These are phyloP conservation scores for Harlomillsia oculata DNA, from an alignment of 1,140 invertebrate genomes.

Conservation along the genomic window DNA sequence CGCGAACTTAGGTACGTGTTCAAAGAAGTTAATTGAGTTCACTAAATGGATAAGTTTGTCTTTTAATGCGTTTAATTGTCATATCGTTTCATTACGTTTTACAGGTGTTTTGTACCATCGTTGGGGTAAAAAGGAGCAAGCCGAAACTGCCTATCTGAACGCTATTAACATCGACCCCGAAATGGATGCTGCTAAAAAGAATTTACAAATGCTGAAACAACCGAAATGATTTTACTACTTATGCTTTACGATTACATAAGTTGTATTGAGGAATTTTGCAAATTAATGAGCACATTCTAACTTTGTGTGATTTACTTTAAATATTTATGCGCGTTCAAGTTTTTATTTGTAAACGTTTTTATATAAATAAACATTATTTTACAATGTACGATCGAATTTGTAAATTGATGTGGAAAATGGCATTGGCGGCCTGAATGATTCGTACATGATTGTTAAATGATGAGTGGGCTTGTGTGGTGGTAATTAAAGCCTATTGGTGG, in stretches of 20 bases:
- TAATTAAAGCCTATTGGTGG: too few relatives aligned
- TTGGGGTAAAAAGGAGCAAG: slow-evolving; percentile 68
- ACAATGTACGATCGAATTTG: not conserved
- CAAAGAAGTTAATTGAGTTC: not conserved
- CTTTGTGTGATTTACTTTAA: too few relatives aligned
- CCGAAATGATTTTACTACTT: not conserved
- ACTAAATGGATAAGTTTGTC: not conserved
- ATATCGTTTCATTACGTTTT: slow-evolving; percentile 38
- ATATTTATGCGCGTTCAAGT: not conserved
- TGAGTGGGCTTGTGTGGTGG: too few relatives aligned
- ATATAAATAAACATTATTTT: not conserved
- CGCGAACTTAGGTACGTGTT: slow-evolving; percentile 64
- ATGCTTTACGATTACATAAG: not conserved
- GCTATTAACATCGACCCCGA: slow-evolving; percentile 62
- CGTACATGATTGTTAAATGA: not conserved
- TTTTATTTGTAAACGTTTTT: not conserved
- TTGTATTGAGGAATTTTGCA: not conserved
- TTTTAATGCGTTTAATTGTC: not conserved
- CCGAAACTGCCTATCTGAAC: slow-evolving; percentile 62
- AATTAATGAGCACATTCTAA: not conserved
- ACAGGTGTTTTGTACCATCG: slow-evolving; percentile 85
- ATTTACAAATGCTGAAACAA: slow-evolving; percentile 47
- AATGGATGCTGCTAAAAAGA: slow-evolving; percentile 53
- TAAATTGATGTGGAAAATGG: not conserved
- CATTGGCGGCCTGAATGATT: not conserved